phyloP scores from a whole-genome alignment of 2,113 vertebrate species.

The Ranitomeya variabilis region DNA sequence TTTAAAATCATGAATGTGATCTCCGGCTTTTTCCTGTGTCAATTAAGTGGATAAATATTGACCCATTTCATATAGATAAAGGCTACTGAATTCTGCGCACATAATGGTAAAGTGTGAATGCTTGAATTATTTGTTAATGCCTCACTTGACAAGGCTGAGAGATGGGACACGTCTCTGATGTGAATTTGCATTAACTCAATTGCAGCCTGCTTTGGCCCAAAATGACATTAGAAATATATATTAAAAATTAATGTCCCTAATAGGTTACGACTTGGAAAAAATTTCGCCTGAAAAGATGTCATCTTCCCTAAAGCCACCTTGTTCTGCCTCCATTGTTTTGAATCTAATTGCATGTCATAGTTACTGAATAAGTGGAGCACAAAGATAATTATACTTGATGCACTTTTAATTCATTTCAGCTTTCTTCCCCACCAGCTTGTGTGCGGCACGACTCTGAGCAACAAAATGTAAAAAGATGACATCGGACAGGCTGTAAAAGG shows the following conservation, averaged over 20 bases:
- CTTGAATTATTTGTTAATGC: conserved; percentile 1
- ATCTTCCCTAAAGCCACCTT: conserved; percentile 55
- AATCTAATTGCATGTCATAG: conserved; percentile 59
- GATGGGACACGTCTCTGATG: background rate
- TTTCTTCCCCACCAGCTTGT: conserved; percentile 43
- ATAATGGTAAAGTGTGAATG: background rate
- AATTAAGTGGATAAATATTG: conserved; percentile 5
- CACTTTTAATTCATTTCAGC: conserved; percentile 59
- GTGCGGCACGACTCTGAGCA: conserved; percentile 46
- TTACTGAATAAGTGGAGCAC: conserved; percentile 57
- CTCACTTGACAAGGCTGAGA: conserved; percentile 12
- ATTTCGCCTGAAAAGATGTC: conserved; percentile 51
- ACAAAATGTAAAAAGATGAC: conserved; percentile 54
- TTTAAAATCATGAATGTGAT: conserved; percentile 1
- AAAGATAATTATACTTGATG: conserved; percentile 60
- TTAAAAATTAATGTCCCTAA: conserved; percentile 54
- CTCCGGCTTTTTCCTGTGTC: background rate
- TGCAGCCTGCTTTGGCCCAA: conserved; percentile 33
- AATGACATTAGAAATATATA: conserved; percentile 54
- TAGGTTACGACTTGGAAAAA: conserved; percentile 46
- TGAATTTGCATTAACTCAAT: conserved; percentile 37
- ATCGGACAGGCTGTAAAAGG: conserved; percentile 57
- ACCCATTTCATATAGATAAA: background rate
- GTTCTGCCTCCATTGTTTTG: conserved; percentile 58
- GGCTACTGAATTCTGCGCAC: background rate